Evolutionary conservation across 2,797 vertebrate genomes (phyloP).

Genomic region (Vultur gryphus): DNA sequence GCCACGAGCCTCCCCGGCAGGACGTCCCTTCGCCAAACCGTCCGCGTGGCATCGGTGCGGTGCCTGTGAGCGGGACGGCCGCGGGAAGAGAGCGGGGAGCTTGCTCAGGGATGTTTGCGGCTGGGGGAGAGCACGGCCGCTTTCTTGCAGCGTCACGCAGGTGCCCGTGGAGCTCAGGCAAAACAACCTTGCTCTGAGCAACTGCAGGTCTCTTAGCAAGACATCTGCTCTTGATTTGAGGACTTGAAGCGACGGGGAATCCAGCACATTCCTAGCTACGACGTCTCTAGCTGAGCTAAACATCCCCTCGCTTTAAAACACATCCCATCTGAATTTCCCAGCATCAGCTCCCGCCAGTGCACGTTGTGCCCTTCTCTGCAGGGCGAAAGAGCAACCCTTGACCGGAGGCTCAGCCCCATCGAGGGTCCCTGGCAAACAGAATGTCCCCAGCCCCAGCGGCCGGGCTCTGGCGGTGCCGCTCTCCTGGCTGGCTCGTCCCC

Average conservation of each 20-base stretch:
- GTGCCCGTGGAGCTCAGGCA: neutral
- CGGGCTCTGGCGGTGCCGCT: fast-evolving
- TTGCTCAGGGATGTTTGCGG: fast-evolving
- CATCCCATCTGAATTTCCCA: neutral
- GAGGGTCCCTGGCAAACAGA: neutral
- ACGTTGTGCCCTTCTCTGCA: fast-evolving
- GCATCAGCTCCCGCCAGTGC: no score
- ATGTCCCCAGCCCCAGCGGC: neutral
- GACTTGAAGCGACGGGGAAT: neutral
- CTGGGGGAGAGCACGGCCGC: neutral
- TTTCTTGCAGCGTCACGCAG: neutral
- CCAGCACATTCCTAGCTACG: fast-evolving
- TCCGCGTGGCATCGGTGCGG: fast-evolving
- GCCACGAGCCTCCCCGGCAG: fast-evolving
- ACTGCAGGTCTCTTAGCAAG: neutral
- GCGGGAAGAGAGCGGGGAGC: neutral
- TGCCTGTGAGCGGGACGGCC: neutral
- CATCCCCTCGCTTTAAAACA: neutral
- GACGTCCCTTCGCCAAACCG: fast-evolving
- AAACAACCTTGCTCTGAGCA: neutral
- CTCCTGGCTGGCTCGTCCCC: neutral
- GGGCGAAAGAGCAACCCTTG: fast-evolving
- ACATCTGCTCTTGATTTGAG: neutral
- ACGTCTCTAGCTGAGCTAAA: neutral
- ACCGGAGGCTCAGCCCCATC: fast-evolving